Conservation (phyloP, 2,113 vertebrate species). For the Takifugu flavidus region DNA sequence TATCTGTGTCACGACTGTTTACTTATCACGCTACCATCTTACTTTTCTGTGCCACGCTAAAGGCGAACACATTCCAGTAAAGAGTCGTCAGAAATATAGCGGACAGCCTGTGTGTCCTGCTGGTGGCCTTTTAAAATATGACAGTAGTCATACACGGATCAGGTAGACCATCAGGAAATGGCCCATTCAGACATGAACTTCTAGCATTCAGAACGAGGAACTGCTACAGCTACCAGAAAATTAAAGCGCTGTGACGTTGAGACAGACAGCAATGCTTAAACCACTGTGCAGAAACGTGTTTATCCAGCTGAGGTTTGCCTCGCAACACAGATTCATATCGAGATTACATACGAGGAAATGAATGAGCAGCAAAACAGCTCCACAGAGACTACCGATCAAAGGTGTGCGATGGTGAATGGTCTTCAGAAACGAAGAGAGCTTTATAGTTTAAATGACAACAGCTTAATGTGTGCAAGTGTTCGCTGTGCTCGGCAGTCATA, state of each 20-base stretch:
- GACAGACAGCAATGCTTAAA: too few species aligned
- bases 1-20: slow-evolving; percentile 37
- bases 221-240: slow-evolving; percentile 16
- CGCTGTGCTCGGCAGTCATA: slow-evolving; percentile 45
- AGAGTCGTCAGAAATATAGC: neutral
- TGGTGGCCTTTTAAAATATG: too few species aligned
- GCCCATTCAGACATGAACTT: neutral
- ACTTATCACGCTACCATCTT: slow-evolving; percentile 42
- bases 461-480: neutral
- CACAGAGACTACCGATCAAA: neutral
- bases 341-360: slow-evolving; percentile 3
- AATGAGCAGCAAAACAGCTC: neutral
- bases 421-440: neutral
- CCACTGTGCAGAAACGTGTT: slow-evolving; percentile 12
- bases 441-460: neutral
- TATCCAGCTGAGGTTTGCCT: slow-evolving; percentile 35
- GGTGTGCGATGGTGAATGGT: neutral
- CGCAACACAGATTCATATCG: slow-evolving; percentile 7
- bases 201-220: slow-evolving; percentile 14
- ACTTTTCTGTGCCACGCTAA: slow-evolving; percentile 36
- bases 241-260: slow-evolving; percentile 6
- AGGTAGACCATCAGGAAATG: neutral
- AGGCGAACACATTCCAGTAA: slow-evolving; percentile 6
- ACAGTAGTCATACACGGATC: too few species aligned
- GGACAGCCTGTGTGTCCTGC: too few species aligned